Conservation (phyloP, 2,888 invertebrate species). For the Pristionchus arcanus region DNA sequence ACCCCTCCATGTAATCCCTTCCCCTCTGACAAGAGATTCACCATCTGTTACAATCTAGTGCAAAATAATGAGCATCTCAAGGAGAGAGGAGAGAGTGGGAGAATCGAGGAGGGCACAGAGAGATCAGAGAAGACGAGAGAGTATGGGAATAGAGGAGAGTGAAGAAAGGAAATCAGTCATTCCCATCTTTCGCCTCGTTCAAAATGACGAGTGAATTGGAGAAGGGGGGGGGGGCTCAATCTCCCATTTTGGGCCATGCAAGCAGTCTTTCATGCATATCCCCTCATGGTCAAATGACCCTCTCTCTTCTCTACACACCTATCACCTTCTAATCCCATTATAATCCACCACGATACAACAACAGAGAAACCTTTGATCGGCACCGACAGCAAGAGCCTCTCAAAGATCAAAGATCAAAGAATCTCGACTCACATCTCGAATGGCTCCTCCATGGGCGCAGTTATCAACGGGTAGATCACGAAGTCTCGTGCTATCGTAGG, state of each 20-base stretch:
- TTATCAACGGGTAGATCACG: constrained; percentile 41
- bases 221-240: background rate
- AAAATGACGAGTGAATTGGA: constrained; percentile 43
- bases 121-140: constrained; percentile 40
- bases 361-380: background rate
- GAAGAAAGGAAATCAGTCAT: background rate
- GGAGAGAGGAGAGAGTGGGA: background rate
- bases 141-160: background rate
- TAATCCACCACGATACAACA: background rate
- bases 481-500: constrained; percentile 16
- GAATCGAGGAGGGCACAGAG: background rate
- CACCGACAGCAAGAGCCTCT: background rate
- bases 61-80: constrained; percentile 53
- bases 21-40: constrained; percentile 42
- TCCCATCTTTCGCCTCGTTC: constrained; percentile 30
- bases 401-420: constrained; percentile 45
- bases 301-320: background rate
- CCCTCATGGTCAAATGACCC: background rate
- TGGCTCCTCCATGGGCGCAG: constrained; percentile 38
- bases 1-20: constrained; percentile 46
- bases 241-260: constrained; percentile 1
- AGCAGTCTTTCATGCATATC: constrained; percentile 1
- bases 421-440: constrained; percentile 28
- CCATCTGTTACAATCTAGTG: constrained; percentile 53
- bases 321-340: constrained; percentile 45